Percentiles rank a stretch among this genome's conserved stretches.
phyloP scores from a whole-genome alignment of 2,113 vertebrate species.

The Sula dactylatra region DNA sequence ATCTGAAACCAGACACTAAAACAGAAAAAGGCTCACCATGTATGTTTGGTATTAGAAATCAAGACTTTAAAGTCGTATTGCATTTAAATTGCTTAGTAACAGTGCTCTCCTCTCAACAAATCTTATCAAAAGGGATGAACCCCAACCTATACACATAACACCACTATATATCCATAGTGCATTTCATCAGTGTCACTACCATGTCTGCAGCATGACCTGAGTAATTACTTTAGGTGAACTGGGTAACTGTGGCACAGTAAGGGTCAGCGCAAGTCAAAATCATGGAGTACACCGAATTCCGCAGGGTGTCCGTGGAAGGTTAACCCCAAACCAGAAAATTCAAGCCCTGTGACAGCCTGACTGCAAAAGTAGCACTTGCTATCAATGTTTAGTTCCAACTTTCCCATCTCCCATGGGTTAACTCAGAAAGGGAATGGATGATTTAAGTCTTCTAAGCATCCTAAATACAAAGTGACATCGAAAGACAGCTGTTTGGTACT shows the following conservation, averaged over 20 bases:
- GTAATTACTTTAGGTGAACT: neutral
- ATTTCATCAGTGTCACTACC: neutral
- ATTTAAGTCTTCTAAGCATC: neutral
- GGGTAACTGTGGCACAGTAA: neutral
- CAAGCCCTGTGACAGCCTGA: neutral
- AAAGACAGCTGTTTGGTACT: neutral
- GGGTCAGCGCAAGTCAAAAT: neutral
- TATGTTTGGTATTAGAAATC: neutral
- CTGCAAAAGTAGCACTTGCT: neutral
- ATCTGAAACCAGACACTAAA: neutral
- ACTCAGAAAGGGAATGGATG: neutral
- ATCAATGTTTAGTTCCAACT: neutral
- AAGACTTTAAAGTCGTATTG: neutral
- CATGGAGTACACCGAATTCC: neutral
- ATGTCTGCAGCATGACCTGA: rapidly evolving
- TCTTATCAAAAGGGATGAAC: neutral
- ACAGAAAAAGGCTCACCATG: neutral
- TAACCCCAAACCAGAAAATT: neutral
- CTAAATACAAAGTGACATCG: neutral
- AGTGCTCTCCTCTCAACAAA: neutral
- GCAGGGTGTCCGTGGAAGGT: neutral
- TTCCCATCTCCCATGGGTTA: neutral
- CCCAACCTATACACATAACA: neutral
- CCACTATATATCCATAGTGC: neutral
- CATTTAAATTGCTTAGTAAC: neutral